Conservation (phyloP, 2,888 invertebrate genomes). For the Microctonus hyperodae region DNA sequence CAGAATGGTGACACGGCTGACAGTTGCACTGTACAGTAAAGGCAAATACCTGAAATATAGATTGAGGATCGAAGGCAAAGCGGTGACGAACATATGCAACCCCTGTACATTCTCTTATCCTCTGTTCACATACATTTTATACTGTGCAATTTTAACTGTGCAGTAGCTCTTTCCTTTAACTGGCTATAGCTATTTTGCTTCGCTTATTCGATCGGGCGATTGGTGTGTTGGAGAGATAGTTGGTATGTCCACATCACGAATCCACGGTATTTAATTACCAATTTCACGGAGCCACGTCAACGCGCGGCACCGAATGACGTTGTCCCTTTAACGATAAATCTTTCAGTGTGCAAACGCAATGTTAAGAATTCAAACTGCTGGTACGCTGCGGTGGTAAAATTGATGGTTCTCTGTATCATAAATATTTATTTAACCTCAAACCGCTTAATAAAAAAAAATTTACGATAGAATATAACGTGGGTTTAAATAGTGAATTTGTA, state of each 20-base stretch:
- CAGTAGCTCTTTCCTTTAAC: no score
- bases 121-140: not conserved
- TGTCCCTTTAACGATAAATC: slow-evolving; percentile 41
- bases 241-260: slow-evolving; percentile 34
- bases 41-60: slow-evolving; percentile 48
- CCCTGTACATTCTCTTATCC: not conserved
- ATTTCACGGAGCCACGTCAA: slow-evolving; percentile 47
- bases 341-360: slow-evolving; percentile 39
- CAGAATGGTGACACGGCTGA: slow-evolving; percentile 2
- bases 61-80: slow-evolving; percentile 26
- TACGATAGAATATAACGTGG: not conserved
- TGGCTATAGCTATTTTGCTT: not conserved
- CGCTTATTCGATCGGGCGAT: not conserved
- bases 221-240: not conserved
- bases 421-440: slow-evolving; percentile 35
- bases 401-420: slow-evolving; percentile 37
- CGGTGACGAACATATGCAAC: not conserved
- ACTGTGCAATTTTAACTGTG: no score
- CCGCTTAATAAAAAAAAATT: not conserved
- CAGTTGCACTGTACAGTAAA: slow-evolving; percentile 35
- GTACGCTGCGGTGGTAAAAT: slow-evolving; percentile 21
- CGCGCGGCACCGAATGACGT: slow-evolving; percentile 28
- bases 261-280: slow-evolving; percentile 51
- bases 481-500: not conserved
- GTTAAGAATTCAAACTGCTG: slow-evolving; percentile 35